A percentile compares a stretch with the other conserved stretches of the same genome.
Conservation (phyloP, 2,888 invertebrate species). For the Drosophila niveifrons region DNA sequence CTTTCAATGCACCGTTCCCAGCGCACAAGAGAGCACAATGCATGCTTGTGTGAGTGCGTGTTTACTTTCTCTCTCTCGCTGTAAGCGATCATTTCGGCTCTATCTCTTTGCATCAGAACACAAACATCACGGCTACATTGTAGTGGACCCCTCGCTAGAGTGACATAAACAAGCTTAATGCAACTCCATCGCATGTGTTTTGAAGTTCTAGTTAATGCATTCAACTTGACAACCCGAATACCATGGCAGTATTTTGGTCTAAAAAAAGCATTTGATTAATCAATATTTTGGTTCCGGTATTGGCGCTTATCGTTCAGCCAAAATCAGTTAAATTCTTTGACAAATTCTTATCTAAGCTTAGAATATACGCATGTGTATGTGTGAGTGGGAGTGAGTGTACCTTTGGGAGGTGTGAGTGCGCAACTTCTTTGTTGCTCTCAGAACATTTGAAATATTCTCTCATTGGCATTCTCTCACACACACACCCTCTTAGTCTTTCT, state of each 20-base stretch:
- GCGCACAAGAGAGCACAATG: constrained; percentile 14
- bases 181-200: constrained; percentile 5
- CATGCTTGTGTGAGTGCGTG: constrained; percentile 12
- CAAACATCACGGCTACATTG: background rate
- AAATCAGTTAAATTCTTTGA: constrained; percentile 7
- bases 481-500: constrained; percentile 1
- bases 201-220: constrained; percentile 6
- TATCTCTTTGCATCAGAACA: constrained; percentile 16
- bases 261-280: background rate
- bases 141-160: background rate
- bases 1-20: constrained; percentile 11
- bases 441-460: constrained; percentile 13
- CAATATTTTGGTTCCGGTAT: background rate
- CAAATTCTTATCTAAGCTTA: constrained; percentile 45
- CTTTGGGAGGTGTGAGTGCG: constrained; percentile 15
- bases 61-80: constrained; percentile 22
- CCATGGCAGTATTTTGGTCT: background rate
- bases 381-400: constrained; percentile 9
- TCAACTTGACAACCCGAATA: background rate
- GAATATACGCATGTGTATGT: background rate
- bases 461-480: constrained; percentile 1
- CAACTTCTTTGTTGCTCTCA: constrained; percentile 12
- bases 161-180: background rate
- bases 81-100: constrained; percentile 10
- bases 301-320: background rate